A percentile compares a stretch with the other conserved stretches of the same genome.
Evolutionary conservation across 2,888 invertebrate genomes (phyloP).

Genomic region (Julus scandinavius): DNA sequence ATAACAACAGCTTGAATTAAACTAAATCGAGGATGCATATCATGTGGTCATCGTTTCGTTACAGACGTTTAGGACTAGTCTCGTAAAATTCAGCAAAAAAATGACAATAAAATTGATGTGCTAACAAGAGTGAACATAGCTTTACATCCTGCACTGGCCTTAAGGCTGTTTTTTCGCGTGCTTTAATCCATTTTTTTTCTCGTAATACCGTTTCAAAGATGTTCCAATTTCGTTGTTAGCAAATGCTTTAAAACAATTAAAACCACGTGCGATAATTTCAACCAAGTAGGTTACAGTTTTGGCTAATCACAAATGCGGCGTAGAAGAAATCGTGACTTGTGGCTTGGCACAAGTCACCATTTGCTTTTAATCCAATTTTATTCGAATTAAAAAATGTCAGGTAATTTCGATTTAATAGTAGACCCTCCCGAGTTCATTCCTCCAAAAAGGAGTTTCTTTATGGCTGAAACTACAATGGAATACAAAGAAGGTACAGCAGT

Average conservation of each 20-base stretch:
- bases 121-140: background rate
- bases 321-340: conserved; percentile 2
- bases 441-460: conserved; percentile 2
- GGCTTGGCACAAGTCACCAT: background rate
- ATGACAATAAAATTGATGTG: background rate
- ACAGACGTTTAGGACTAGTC: conserved; percentile 7
- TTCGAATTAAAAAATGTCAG: conserved; percentile 18
- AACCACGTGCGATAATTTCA: conserved; percentile 27
- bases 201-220: background rate
- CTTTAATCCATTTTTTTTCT: background rate
- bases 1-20: conserved; percentile 3
- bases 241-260: background rate
- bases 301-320: background rate
- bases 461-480: background rate
- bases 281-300: background rate
- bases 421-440: conserved; percentile 33
- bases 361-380: conserved; percentile 27
- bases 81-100: background rate
- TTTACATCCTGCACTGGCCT: background rate
- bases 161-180: background rate
- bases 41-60: background rate
- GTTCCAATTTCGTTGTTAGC: background rate
- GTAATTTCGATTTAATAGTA: conserved; percentile 7
- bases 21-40: conserved; percentile 15
- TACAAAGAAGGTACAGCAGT: background rate